Conservation (phyloP, 2,888 invertebrate species). For the Cristatella mucedo region DNA sequence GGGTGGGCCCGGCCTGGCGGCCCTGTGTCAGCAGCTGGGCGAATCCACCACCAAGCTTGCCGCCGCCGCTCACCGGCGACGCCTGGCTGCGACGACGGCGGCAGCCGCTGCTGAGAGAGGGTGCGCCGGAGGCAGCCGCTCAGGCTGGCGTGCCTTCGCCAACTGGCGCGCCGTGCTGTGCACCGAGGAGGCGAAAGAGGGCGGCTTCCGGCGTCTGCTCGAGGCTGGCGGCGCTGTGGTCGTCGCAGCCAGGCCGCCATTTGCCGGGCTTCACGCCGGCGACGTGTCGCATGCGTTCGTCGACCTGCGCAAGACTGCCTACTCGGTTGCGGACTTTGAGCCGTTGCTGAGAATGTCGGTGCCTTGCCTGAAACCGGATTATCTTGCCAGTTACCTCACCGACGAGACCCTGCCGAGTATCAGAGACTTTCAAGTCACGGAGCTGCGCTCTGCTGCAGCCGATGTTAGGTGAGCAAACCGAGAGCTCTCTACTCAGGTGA, state of each 20-base stretch:
- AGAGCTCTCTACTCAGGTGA: too few relatives aligned
- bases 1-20: slow-evolving; percentile 11
- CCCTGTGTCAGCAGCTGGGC: neutral
- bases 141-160: slow-evolving; percentile 27
- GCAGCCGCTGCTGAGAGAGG: neutral
- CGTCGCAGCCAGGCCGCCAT: slow-evolving; percentile 45
- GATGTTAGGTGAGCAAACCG: too few relatives aligned
- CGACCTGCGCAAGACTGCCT: slow-evolving; percentile 41
- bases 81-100: neutral
- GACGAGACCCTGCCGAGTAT: slow-evolving; percentile 21
- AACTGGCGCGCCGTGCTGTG: slow-evolving; percentile 43
- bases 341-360: slow-evolving; percentile 45
- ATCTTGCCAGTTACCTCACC: slow-evolving; percentile 47
- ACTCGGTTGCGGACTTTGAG: slow-evolving; percentile 41
- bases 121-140: slow-evolving; percentile 7
- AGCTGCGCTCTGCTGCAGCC: slow-evolving; percentile 15
- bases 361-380: slow-evolving; percentile 49
- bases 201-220: slow-evolving; percentile 54
- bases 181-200: slow-evolving; percentile 46
- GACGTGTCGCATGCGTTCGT: slow-evolving; percentile 56
- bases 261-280: slow-evolving; percentile 21
- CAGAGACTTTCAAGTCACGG: slow-evolving; percentile 19
- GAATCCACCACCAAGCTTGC: neutral
- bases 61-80: neutral
- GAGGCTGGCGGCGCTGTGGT: slow-evolving; percentile 60